Evolutionary conservation across 92 coral and sea anemone genomes (phyloP).

Genomic region (Scolanthus callimorphus): DNA sequence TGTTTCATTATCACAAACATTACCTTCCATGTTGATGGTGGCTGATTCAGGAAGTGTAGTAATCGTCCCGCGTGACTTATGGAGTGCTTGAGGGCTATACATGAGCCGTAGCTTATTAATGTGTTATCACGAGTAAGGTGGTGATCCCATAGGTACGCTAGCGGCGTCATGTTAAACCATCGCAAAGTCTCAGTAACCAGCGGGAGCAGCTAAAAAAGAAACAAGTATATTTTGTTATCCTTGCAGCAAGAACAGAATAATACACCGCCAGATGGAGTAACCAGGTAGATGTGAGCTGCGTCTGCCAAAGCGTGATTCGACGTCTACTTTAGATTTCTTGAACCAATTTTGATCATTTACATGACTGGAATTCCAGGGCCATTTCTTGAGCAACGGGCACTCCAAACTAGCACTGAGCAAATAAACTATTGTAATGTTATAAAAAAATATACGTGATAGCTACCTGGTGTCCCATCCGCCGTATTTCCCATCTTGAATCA

Average conservation of each 20-base stretch:
- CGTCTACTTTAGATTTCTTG: too few species aligned
- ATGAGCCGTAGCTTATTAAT: conserved; percentile 80
- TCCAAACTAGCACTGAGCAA: not conserved
- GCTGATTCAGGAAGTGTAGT: conserved; percentile 84
- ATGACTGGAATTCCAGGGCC: too few species aligned
- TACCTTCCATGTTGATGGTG: conserved; percentile 98
- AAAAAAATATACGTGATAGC: not conserved
- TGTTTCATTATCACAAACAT: not conserved
- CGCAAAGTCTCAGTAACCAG: conserved; percentile 86
- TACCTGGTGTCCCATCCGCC: conserved; percentile 99
- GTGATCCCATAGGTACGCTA: conserved; percentile 81
- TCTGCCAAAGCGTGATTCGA: too few species aligned
- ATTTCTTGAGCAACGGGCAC: too few species aligned
- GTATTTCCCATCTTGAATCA: conserved; percentile 95
- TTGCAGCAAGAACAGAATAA: too few species aligned
- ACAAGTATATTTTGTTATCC: too few species aligned
- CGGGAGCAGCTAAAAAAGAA: conserved; percentile 63
- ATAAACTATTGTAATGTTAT: not conserved
- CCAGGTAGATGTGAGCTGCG: too few species aligned
- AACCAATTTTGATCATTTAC: too few species aligned
- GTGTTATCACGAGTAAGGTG: conserved; percentile 71
- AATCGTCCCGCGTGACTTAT: conserved; percentile 86
- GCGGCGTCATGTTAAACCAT: conserved; percentile 89
- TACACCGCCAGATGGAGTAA: too few species aligned
- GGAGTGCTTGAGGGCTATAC: conserved; percentile 81